Conservation (phyloP, 2,113 vertebrate genomes). For the Prionailurus viverrinus region DNA sequence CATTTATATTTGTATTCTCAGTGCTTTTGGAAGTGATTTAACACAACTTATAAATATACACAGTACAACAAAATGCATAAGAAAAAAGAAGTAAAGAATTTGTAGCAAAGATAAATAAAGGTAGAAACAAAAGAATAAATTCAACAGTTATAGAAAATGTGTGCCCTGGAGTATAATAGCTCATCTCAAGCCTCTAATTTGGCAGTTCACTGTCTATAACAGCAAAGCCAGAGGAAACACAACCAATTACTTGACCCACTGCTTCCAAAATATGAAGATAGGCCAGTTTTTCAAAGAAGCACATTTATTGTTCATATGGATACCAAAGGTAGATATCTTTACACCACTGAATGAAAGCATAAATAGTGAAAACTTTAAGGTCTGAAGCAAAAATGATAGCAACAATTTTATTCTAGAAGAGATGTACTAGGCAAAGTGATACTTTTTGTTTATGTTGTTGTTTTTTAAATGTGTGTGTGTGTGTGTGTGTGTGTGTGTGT, state of each 20-base stretch:
- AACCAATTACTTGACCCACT: background rate
- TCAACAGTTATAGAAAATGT: background rate
- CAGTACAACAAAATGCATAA: background rate
- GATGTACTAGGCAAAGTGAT: background rate
- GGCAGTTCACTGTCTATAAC: background rate
- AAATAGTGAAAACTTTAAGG: no score
- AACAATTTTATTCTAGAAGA: no score
- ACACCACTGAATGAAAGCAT: no score
- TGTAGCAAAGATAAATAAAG: background rate
- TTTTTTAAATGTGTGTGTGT: background rate
- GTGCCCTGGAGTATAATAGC: background rate
- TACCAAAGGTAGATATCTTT: background rate
- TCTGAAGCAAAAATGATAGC: no score
- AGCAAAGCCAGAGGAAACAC: background rate
- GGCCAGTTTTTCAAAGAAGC: conserved; percentile 8
- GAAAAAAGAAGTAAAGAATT: conserved; percentile 2
- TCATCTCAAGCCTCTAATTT: background rate
- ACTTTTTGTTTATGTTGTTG: background rate
- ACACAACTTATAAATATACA: conserved; percentile 12
- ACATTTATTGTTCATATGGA: background rate
- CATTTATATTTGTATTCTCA: background rate
- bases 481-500: background rate
- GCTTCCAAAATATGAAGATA: background rate
- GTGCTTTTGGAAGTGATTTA: conserved; percentile 22
- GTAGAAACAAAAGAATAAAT: background rate